Conservation (phyloP, 2,888 invertebrate species). For the Timema cristinae region DNA sequence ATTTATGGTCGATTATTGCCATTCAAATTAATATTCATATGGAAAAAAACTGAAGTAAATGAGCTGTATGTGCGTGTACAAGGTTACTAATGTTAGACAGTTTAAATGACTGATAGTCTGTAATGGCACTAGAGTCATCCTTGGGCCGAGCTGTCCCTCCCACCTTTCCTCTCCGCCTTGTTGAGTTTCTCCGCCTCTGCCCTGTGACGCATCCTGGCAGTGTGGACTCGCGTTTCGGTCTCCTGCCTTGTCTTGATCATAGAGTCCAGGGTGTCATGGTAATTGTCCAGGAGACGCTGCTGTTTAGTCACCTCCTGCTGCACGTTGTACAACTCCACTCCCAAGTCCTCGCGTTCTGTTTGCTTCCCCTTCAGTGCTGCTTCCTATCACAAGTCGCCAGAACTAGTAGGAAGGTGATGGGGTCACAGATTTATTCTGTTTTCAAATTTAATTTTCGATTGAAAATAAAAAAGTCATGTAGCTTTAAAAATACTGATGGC, state of each 20-base stretch:
- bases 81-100: no score
- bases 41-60: no score
- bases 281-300: constrained; percentile 53
- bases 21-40: not conserved
- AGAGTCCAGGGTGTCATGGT: constrained; percentile 51
- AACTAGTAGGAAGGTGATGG: constrained; percentile 10
- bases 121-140: not conserved
- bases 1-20: not conserved
- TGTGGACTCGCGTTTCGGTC: constrained; percentile 49
- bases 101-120: not conserved
- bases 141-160: constrained; percentile 22
- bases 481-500: not conserved
- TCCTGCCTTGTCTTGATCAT: constrained; percentile 51
- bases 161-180: constrained; percentile 47
- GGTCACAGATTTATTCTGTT: constrained; percentile 3
- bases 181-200: constrained; percentile 48
- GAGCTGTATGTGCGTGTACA: no score
- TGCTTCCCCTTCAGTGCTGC: constrained; percentile 48
- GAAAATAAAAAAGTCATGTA: not conserved
- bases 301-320: constrained; percentile 57
- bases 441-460: constrained; percentile 23
- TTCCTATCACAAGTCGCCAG: constrained; percentile 42
- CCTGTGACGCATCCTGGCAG: constrained; percentile 49
- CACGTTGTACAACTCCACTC: constrained; percentile 56
- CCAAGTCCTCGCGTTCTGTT: constrained; percentile 54